These are phyloP conservation scores for Arvicanthis niloticus DNA, from an alignment of 2,113 vertebrate species.

Conservation along the genomic window DNA sequence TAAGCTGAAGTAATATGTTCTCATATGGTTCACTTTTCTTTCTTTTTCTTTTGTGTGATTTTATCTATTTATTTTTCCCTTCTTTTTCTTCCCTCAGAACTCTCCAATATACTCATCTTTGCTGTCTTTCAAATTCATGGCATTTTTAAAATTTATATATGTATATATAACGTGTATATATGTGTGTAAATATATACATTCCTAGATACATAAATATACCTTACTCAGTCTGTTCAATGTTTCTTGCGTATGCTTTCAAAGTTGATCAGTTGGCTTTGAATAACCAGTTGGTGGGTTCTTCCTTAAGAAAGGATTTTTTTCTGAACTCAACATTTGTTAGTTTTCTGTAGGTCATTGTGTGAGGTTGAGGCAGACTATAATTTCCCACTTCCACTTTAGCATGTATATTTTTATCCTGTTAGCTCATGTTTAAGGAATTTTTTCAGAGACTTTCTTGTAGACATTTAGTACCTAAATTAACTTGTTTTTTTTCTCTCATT, in stretches of 20 bases:
- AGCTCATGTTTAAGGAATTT: not conserved
- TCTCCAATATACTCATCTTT: not conserved
- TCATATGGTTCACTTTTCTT: not conserved
- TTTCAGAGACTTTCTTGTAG: not conserved
- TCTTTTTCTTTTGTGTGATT: not conserved
- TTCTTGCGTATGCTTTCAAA: too few relatives aligned
- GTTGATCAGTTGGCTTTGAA: too few relatives aligned
- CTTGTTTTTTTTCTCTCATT: not conserved
- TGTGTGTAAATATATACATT: not conserved
- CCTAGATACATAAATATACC: too few relatives aligned
- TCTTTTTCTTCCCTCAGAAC: not conserved
- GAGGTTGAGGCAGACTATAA: not conserved
- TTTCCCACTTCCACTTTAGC: not conserved
- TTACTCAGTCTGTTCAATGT: too few relatives aligned
- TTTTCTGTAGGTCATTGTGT: not conserved
- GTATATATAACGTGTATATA: not conserved
- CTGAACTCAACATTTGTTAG: not conserved
- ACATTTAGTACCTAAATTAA: not conserved
- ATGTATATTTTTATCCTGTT: not conserved
- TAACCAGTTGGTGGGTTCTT: too few relatives aligned
- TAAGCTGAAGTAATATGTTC: conserved; percentile 32
- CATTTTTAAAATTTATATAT: not conserved
- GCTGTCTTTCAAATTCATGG: not conserved
- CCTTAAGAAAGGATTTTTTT: not conserved
- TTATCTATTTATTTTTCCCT: not conserved